A percentile compares a stretch with the other conserved stretches of the same genome.
These are phyloP conservation scores for Cephalophus harveyi DNA, from an alignment of 2,113 vertebrate species.

Conservation along the genomic window DNA sequence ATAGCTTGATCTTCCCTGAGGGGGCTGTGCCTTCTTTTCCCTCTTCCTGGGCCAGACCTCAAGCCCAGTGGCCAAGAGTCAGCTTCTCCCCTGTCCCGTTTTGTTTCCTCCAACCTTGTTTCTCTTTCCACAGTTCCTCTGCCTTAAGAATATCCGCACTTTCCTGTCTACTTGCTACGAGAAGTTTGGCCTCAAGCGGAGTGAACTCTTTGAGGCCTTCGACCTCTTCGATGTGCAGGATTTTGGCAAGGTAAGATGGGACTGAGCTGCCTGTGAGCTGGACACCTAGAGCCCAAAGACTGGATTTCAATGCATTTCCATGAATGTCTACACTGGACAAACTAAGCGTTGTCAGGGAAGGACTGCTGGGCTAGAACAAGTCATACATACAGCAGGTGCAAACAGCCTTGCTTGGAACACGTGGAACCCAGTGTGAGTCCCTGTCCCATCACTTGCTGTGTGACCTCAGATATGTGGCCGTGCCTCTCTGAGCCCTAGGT, in stretches of 20 bases:
- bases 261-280: not conserved
- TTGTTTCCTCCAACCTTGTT: not conserved
- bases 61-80: not conserved
- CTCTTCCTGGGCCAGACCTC: too few species aligned
- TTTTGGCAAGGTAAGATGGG: constrained; percentile 89
- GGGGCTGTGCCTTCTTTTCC: not conserved
- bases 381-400: too few species aligned
- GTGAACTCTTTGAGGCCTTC: constrained; percentile 93
- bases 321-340: not conserved
- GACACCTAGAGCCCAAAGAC: too few species aligned
- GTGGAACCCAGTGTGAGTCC: not conserved
- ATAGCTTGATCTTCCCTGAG: not conserved
- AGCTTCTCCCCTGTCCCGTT: not conserved
- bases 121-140: constrained; percentile 86
- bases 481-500: not conserved
- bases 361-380: not conserved
- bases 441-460: not conserved
- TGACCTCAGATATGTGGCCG: not conserved
- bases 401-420: not conserved
- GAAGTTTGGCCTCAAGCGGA: constrained; percentile 89
- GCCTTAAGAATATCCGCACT: constrained; percentile 95
- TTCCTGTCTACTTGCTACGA: constrained; percentile 88
- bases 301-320: not conserved
- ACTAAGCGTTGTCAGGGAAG: not conserved
- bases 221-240: constrained; percentile 96